These are phyloP conservation scores for Nemurella pictetii DNA, from an alignment of 2,888 invertebrate genomes.

Conservation along the genomic window DNA sequence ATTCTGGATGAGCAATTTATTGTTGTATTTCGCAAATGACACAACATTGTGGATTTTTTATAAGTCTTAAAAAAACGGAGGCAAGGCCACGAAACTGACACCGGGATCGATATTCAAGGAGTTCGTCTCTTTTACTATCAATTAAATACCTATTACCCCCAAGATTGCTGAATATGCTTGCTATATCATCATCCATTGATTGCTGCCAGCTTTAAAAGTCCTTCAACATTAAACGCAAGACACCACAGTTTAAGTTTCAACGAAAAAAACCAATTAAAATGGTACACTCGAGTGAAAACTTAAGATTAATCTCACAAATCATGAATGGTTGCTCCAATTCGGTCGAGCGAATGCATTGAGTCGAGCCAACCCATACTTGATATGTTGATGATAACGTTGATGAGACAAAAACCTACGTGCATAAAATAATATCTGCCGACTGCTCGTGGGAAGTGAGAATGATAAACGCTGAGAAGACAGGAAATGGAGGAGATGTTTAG, in stretches of 20 bases:
- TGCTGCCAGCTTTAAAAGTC: background rate
- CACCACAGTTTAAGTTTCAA: background rate
- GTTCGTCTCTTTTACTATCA: no score
- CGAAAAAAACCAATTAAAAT: background rate
- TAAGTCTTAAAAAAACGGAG: no score
- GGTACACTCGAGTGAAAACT: background rate
- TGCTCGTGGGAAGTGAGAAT: slow-evolving; percentile 10
- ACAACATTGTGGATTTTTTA: no score
- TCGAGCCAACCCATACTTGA: background rate
- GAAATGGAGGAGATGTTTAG: background rate
- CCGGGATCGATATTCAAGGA: no score
- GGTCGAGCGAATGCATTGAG: background rate
- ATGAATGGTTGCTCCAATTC: background rate
- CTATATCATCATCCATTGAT: background rate
- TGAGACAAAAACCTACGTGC: background rate
- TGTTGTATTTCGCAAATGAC: no score
- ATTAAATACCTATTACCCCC: no score
- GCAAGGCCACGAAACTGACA: no score
- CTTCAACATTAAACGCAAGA: no score
- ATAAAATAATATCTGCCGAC: background rate
- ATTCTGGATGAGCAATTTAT: no score
- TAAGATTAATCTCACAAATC: background rate
- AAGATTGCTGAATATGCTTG: no score
- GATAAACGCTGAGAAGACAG: background rate
- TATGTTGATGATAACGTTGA: background rate